Base-by-base conservation (phyloP, 2,888 invertebrate species). In the Nematopogon swammerdamellus region DNA sequence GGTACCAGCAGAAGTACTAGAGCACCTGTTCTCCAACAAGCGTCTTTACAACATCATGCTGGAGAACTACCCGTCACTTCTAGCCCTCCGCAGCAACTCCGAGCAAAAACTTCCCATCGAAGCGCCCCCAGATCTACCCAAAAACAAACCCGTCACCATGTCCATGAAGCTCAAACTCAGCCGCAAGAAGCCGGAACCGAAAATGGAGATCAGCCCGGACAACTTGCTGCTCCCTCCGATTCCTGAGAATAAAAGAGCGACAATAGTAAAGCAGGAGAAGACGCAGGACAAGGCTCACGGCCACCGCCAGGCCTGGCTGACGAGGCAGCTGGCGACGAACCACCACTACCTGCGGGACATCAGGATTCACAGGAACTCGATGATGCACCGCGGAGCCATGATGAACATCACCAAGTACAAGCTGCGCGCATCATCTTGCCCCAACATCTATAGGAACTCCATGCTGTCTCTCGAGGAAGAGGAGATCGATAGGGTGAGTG, bases 381-480 rank as follows among this genome's bases (percentile, higher is more conserved):
- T 94, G 49, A 91, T 92, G 81, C 92, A 93, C 67, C 85, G 93
- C 44, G 91, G 91, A 18, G 92, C 93, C 48, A 90, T 92, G 82
- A 80, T 94, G 64, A 93, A 91, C 64, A 88, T 91, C 54, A 87
- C 89, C 55, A 89, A 92, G 57, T 93, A 94, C 67, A 85, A 88
- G 51, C 72, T 94, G 50, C 80, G 91, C 48, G 93, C 95, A 1
- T 92, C 92, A n/a, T 95, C 95, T 45, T 95, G 95, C 65, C 96
- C 96, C 0, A 90, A 96, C 68, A 92, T 96, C 61, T 93, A 89
- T 63, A 83, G 86, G 56, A 92, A 92, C 64, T 92, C 92, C 3
- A 91, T 92, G 89, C 89, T 89, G 62, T 91, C 91, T 1, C 80
- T 92, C 56, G 88, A 88, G 51, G 87, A 85, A 60, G 87, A 88